phyloP scores from a whole-genome alignment of 2,888 invertebrate genomes.

The Argynnis bischoffii region DNA sequence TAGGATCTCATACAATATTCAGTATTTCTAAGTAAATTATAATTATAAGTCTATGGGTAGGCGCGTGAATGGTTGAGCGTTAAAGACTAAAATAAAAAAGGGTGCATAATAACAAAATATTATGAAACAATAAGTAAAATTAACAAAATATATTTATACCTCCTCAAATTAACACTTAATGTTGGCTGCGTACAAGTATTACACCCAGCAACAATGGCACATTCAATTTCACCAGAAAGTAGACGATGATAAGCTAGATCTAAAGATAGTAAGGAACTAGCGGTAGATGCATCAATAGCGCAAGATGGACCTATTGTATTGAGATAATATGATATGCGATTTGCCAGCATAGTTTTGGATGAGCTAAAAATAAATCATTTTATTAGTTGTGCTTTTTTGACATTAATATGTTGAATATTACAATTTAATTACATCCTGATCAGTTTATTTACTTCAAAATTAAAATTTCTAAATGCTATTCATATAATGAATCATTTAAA shows the following conservation, averaged over 20 bases:
- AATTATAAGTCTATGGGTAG: too few relatives aligned
- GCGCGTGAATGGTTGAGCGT: too few relatives aligned
- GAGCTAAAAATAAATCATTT: slow-evolving; percentile 4
- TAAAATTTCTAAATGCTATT: too few relatives aligned
- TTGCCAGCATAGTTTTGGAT: slow-evolving; percentile 5
- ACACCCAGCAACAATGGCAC: slow-evolving; percentile 3
- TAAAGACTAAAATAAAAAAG: too few relatives aligned
- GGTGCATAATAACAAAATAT: not conserved
- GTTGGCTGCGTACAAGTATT: slow-evolving; percentile 8
- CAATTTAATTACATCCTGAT: too few relatives aligned
- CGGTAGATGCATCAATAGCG: not conserved
- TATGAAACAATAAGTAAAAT: not conserved
- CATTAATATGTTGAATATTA: too few relatives aligned
- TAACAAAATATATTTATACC: not conserved
- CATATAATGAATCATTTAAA: too few relatives aligned
- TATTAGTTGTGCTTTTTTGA: not conserved
- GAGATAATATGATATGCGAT: slow-evolving; percentile 9
- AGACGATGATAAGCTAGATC: not conserved
- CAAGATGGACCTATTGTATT: slow-evolving; percentile 9
- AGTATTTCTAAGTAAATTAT: too few relatives aligned
- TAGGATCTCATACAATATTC: too few relatives aligned
- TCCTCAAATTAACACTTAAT: not conserved
- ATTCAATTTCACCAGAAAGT: slow-evolving; percentile 2
- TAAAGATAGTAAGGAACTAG: not conserved
- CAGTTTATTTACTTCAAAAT: too few relatives aligned